Conservation (phyloP, 2,797 vertebrate genomes). For the Hippopotamyrus pictus region DNA sequence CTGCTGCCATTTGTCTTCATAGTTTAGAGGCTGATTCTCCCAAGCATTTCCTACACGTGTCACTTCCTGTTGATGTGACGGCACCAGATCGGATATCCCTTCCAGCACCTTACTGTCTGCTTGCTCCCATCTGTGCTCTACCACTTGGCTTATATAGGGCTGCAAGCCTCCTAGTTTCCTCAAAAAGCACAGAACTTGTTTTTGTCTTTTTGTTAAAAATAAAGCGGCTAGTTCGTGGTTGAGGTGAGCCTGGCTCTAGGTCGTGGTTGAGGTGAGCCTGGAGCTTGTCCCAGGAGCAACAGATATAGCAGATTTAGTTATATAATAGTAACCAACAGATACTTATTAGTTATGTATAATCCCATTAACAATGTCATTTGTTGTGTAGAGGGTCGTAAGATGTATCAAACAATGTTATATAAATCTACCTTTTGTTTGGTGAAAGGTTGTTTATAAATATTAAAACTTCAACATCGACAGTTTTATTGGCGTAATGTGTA, state of each 20-base stretch:
- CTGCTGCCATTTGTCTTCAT: not conserved
- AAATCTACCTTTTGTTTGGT: not conserved
- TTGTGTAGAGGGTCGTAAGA: not conserved
- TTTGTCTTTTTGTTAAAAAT: not conserved
- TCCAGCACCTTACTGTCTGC: not conserved
- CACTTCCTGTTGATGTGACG: not conserved
- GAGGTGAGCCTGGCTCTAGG: not conserved
- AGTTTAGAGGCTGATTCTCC: not conserved
- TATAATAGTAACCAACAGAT: not conserved
- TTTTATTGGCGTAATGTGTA: not conserved
- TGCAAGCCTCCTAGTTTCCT: not conserved
- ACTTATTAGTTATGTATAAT: not conserved
- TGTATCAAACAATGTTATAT: not conserved
- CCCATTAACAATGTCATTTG: not conserved
- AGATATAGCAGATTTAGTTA: not conserved
- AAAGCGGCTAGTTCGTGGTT: not conserved
- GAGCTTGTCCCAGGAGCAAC: not conserved
- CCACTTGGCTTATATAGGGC: not conserved
- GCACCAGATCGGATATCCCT: not conserved
- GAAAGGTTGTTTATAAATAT: not conserved
- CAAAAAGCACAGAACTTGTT: not conserved
- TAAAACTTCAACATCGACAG: not conserved
- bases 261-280: not conserved
- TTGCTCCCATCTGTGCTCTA: not conserved
- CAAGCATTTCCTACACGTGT: not conserved